Evolutionary conservation across 2,113 vertebrate species (phyloP).

Genomic region (Scomber japonicus): DNA sequence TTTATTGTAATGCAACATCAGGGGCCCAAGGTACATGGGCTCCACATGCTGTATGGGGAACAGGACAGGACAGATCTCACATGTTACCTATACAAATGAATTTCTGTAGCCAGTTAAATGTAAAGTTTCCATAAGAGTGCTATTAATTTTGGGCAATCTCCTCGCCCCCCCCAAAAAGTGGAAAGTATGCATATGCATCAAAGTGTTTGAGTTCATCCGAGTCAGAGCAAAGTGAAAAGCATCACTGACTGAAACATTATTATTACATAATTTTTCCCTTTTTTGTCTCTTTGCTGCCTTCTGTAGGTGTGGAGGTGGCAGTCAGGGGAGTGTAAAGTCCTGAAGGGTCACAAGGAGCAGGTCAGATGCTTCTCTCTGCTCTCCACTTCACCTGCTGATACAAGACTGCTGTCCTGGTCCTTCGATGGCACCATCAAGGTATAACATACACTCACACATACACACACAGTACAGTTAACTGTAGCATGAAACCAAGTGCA

Average conservation of each 20-base stretch:
- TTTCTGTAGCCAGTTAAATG: too few relatives aligned
- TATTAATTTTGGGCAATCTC: too few relatives aligned
- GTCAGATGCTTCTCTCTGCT: slow-evolving; percentile 91
- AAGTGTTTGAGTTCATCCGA: background rate
- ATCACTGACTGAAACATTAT: background rate
- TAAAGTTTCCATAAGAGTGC: too few relatives aligned
- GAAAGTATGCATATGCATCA: background rate
- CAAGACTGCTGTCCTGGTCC: slow-evolving; percentile 94
- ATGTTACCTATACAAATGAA: too few relatives aligned
- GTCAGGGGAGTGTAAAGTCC: slow-evolving; percentile 78
- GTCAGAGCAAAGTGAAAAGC: background rate
- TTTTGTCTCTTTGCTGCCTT: slow-evolving; percentile 22
- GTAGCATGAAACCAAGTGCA: background rate
- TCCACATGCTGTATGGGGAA: too few relatives aligned
- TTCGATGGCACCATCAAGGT: slow-evolving; percentile 96
- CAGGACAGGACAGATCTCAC: too few relatives aligned
- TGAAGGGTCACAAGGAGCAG: slow-evolving; percentile 91
- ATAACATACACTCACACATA: slow-evolving; percentile 54
- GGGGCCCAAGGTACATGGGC: too few relatives aligned
- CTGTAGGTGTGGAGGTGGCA: slow-evolving; percentile 93
- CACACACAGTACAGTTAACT: background rate
- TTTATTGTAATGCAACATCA: too few relatives aligned
- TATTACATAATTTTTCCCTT: too few relatives aligned
- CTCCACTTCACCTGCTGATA: slow-evolving; percentile 65
- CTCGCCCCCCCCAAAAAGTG: too few relatives aligned